phyloP scores from a whole-genome alignment of 2,113 vertebrate species.

The Plecotus auritus region DNA sequence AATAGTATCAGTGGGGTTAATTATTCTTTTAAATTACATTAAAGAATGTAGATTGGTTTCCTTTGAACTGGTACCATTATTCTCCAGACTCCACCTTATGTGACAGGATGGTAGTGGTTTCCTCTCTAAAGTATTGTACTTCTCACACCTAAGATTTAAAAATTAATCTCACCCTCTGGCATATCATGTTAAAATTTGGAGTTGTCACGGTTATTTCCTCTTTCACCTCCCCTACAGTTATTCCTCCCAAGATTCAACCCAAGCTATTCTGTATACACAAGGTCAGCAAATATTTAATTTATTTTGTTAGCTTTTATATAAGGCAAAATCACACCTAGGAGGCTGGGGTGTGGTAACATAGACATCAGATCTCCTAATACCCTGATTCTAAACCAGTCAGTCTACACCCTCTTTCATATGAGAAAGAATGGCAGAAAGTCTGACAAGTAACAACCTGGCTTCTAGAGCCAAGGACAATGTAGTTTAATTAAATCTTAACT shows the following conservation, averaged over 20 bases:
- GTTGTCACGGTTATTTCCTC: background rate
- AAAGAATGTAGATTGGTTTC: background rate
- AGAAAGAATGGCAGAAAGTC: background rate
- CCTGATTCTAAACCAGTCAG: background rate
- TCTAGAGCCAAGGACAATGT: background rate
- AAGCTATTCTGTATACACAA: background rate
- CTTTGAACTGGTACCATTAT: background rate
- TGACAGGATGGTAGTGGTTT: background rate
- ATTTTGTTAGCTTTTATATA: background rate
- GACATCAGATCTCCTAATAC: background rate
- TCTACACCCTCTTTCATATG: background rate
- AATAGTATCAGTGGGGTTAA: background rate
- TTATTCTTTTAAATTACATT: background rate
- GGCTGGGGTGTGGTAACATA: background rate
- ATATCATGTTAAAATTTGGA: background rate
- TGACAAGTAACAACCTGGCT: background rate
- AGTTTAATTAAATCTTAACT: background rate
- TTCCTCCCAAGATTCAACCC: background rate
- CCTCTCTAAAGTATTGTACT: background rate
- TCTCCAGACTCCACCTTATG: background rate
- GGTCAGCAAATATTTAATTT: slow-evolving; percentile 9
- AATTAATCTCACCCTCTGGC: background rate
- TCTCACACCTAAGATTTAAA: slow-evolving; percentile 7
- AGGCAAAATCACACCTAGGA: background rate
- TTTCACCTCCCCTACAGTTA: background rate